Evolutionary conservation across 2,797 vertebrate genomes (phyloP).

Genomic region (Gadopsis marmoratus): DNA sequence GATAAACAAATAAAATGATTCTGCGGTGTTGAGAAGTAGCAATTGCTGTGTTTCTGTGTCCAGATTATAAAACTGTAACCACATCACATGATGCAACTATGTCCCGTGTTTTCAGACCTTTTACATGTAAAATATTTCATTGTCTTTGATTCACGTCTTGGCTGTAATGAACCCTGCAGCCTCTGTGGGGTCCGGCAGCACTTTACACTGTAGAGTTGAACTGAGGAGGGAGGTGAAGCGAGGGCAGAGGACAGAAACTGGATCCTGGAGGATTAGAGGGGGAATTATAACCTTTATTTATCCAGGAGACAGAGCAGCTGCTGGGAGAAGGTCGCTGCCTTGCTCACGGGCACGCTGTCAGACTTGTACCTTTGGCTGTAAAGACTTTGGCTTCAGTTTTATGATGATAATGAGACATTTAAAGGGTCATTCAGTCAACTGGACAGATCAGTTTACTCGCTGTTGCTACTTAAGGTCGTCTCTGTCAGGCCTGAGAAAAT

Average conservation of each 20-base stretch:
- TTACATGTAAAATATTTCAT: background rate
- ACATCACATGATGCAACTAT: background rate
- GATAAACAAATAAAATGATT: no score
- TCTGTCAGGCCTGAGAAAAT: background rate
- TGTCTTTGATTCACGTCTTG: background rate
- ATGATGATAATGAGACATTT: background rate
- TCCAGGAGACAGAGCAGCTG: constrained; percentile 41
- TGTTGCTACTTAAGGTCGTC: no score
- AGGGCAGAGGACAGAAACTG: constrained; percentile 46
- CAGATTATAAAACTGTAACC: background rate
- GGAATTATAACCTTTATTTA: constrained; percentile 49
- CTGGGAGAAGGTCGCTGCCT: background rate
- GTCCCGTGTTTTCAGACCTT: no score
- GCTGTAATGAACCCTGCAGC: background rate
- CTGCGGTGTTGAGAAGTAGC: no score
- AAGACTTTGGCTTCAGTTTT: background rate
- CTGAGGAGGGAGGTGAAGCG: constrained; percentile 10
- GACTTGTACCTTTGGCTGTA: background rate
- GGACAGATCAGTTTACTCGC: no score
- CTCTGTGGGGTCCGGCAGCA: background rate
- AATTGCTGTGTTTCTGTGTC: no score
- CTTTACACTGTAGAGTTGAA: background rate
- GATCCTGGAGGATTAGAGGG: constrained; percentile 48
- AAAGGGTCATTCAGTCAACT: background rate
- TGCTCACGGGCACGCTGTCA: background rate